Evolutionary conservation across 2,888 invertebrate species (phyloP).

Genomic region (Caenorhabditis sinica): DNA sequence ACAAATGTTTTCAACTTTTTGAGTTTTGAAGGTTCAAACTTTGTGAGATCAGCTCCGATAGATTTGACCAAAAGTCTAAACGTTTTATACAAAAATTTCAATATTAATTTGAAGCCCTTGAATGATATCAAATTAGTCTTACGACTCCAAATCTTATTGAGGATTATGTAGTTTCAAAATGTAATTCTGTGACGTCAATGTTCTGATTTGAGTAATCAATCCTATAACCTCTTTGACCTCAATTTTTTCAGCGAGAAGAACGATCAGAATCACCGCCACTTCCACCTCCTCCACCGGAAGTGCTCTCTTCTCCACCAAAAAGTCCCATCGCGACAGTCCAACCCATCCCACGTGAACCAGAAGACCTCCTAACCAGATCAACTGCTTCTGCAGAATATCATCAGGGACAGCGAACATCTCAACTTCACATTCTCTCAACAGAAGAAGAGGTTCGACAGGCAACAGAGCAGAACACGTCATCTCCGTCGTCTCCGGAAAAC

Average conservation of each 20-base stretch:
- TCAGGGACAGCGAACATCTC: conserved; percentile 44
- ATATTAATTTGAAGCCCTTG: no score
- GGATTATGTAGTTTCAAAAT: no score
- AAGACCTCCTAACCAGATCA: conserved; percentile 10
- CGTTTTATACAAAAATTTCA: no score
- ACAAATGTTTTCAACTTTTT: no score
- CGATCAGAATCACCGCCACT: conserved; percentile 61
- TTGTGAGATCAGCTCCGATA: no score
- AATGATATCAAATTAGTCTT: no score
- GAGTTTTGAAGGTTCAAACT: no score
- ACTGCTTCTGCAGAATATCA: conserved; percentile 36
- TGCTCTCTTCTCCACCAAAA: conserved; percentile 48
- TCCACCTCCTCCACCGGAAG: conserved; percentile 62
- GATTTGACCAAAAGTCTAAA: no score
- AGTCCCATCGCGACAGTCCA: conserved; percentile 51
- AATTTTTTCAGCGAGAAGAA: conserved; percentile 48
- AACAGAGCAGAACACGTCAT: conserved; percentile 45
- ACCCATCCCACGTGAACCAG: conserved; percentile 33
- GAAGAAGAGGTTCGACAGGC: conserved; percentile 60
- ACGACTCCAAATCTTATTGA: no score
- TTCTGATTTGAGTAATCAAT: no score
- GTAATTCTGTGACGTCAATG: no score
- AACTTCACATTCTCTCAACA: conserved; percentile 62
- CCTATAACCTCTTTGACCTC: no score
- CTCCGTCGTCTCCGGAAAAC: conserved; percentile 54